Evolutionary conservation across 92 coral and sea anemone genomes (phyloP), one percentile per base, ranked within the genome.

Genomic region (Parazoanthus atlanticus): DNA sequence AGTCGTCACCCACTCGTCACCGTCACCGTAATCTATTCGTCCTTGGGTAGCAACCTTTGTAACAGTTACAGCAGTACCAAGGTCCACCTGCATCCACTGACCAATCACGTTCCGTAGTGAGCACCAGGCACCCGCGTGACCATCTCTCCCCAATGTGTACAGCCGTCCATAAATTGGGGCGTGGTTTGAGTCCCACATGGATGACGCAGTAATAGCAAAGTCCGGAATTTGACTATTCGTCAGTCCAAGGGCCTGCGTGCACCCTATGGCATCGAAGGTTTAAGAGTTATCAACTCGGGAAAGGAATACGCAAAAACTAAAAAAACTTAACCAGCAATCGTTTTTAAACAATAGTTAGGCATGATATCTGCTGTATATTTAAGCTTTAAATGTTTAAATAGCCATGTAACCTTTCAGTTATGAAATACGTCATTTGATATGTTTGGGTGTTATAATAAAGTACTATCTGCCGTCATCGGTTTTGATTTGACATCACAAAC

Each of bases 31-130:
- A 2, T 36, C 38, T 36, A n/a, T 25, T 9, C 90, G 85, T 31
- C 90, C 90, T 41, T 88, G 90, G 31, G 85, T 88, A 25, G 76
- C 85, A 25, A 88, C 52, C 19, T 73, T 65, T 40, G 90, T 88
- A 26, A 88, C 32, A 5, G 72, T 78, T 7, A 82, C 70, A 17
- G 64, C 43, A 2, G 31, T 36, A 21, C 77, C 81, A 19, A 88
- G 66, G 21, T 88, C 90, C 10, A 75, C 90, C 34, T 88, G 90
- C 0, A 88, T 41, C 90, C 90, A 88, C 82, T 88, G 85, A 21
- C 74, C 74, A 31, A 79, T 21, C 38, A 36, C 41, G 43, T 41
- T 78, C 19, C 30, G 3, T 78, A n/a, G 30, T 8, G 90, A 19
- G 26, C 74, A 33, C 85, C 86, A 88, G 8, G 85, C 65, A 17